A percentile compares a stretch with the other conserved stretches of the same genome.
Evolutionary conservation across 2,113 vertebrate genomes (phyloP).

Genomic region (Chloroceryle aenea): DNA sequence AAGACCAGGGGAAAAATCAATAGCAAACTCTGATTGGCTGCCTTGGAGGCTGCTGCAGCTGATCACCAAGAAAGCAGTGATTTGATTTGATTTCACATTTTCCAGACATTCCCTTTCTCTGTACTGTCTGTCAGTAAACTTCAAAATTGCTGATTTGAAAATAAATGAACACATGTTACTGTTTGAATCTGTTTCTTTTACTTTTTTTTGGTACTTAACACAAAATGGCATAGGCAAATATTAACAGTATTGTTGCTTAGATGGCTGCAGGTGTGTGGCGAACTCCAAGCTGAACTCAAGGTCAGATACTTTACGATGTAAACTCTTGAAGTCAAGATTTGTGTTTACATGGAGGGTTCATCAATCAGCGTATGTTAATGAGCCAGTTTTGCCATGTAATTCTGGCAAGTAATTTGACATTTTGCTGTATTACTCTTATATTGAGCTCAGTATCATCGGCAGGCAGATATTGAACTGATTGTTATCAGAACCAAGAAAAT

Average conservation of each 20-base stretch:
- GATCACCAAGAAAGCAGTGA: slow-evolving; percentile 55
- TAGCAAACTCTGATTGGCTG: slow-evolving; percentile 37
- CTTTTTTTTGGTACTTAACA: not conserved
- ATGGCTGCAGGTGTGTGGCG: slow-evolving; percentile 59
- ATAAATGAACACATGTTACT: slow-evolving; percentile 57
- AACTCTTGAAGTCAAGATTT: slow-evolving; percentile 44
- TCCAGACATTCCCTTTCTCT: slow-evolving; percentile 42
- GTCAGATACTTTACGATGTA: slow-evolving; percentile 55
- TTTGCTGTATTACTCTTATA: slow-evolving; percentile 41
- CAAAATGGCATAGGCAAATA: slow-evolving; percentile 34
- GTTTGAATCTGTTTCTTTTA: slow-evolving; percentile 35
- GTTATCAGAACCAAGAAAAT: slow-evolving; percentile 41
- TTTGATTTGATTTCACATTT: slow-evolving; percentile 67
- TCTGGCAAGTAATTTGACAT: slow-evolving; percentile 56
- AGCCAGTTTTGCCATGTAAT: slow-evolving; percentile 25
- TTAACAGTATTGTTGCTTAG: slow-evolving; percentile 37
- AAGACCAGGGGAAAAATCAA: slow-evolving; percentile 71
- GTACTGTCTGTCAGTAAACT: slow-evolving; percentile 56
- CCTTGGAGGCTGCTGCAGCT: slow-evolving; percentile 45
- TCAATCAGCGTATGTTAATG: slow-evolving; percentile 36
- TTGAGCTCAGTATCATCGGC: not conserved
- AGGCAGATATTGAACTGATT: slow-evolving; percentile 39
- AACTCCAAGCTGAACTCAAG: slow-evolving; percentile 55
- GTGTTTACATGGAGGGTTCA: slow-evolving; percentile 45
- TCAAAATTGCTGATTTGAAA: slow-evolving; percentile 61